Base-by-base conservation (phyloP, 2,113 vertebrate genomes). In the Pao palembangensis region DNA sequence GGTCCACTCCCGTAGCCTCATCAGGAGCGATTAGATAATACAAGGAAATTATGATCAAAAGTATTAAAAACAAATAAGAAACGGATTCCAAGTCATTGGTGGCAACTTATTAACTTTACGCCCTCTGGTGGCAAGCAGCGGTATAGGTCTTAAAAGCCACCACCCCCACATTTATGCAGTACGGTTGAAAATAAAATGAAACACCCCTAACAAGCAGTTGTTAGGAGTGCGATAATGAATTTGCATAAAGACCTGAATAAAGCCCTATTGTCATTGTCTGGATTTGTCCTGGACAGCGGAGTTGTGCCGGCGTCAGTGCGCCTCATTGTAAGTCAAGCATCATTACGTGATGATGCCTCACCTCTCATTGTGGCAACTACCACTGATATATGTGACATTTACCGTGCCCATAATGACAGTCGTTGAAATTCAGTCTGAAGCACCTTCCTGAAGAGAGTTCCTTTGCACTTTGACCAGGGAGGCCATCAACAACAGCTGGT, bases 401-500 rank as follows among this genome's bases (percentile, higher is more conserved):
- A 43, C 8, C 56, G 47, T 5, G 48, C 61, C 61, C n/a, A 58
- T 70, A 46, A 51, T 25, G 23, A 25, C 23, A 10, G 31, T 5
- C 31, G 4, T 38, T 38, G 34, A 12, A 38, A 38, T 38, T 38
- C 4, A 2, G 11, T 12, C 34, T 38, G 34, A 1, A 38, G 34
- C 34, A 10, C 34, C 34, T 38, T 38, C 8, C 8, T 38, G 34
- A 38, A 38, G 8, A 38, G 11, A 38, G 34, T 10, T 38, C 8
- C 34, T 38, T 38, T 38, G 8, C 8, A 12, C 11, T 38, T 12
- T 12, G 8, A 8, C 8, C 89, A 99, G 97, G 54, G 97, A 98
- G 67, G 87, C 92, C 15, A 90, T 96, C 31, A 95, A 91, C 80
- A 91, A 90, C 20, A 92, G 92, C 92, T 99, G 97, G 97, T 93